Evolutionary conservation across 2,797 vertebrate genomes (phyloP), one percentile per base, ranked within the genome.

Genomic region (Euphonia xanthogaster): DNA sequence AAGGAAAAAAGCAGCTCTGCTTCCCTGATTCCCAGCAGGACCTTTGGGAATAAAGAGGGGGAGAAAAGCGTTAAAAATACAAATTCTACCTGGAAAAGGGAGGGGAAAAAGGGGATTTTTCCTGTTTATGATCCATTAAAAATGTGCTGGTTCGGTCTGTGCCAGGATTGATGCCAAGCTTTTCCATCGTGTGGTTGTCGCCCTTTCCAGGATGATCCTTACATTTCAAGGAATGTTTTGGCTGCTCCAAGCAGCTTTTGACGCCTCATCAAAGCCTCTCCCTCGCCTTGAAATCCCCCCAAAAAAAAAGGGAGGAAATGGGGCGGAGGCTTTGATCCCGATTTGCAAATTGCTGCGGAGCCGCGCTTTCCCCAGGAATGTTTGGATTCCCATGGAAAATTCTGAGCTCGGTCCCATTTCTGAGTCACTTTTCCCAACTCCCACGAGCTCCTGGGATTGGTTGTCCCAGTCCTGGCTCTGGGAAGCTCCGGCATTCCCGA

Each of bases 61-160:
- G 17, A 9, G 5, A 5, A 5, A 42, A 33, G 2, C 42, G 30
- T 55, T 16, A 31, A 20, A 39, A 72, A 11, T 7, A 8, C 2
- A 5, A 30, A 22, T 10, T 11, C 5, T 23, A 37, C 9, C 12
- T 15, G 48, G 39, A 76, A 81, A 72, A 20, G 5, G 9, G 9
- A 12, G 4, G 18, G 5, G 7, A 1, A 3, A 67, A 54, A 7
- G 0, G 2, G 17, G 15, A 12, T 1, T 3, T 30, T 63, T 19
- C 40, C 14, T 19, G 1, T 31, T 67, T 61, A 3, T 17, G 44
- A 44, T 23, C 45, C 8, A 3, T 54, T 25, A 66, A 19, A 73
- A 79, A 67, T 2, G 35, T 10, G 1, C 4, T 2, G 1, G 0
- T 31, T 30, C 0, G 0, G 2, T 47, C 47, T 17, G 30, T 12